phyloP scores from a whole-genome alignment of 2,888 invertebrate genomes.

The Drosophila quasianomalipes region DNA sequence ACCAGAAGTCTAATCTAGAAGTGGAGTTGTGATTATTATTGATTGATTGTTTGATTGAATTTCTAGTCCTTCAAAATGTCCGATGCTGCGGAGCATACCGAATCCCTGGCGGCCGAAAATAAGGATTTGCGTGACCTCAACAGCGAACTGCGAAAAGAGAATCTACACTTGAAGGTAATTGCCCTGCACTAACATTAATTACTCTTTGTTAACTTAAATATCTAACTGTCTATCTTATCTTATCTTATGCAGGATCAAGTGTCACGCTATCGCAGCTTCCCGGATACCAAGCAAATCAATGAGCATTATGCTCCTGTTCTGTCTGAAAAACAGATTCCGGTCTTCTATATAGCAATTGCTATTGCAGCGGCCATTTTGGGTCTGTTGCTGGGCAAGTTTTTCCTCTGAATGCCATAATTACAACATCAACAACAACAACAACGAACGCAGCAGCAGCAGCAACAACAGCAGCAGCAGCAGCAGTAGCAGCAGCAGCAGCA shows the following conservation, averaged over 20 bases:
- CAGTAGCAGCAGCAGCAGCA: conserved; percentile 29
- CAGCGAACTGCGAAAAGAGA: conserved; percentile 93
- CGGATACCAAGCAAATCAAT: conserved; percentile 83
- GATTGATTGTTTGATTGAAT: conserved; percentile 34
- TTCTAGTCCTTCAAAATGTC: conserved; percentile 81
- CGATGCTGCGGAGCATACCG: conserved; percentile 85
- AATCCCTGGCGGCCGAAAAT: conserved; percentile 91
- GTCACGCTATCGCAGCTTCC: conserved; percentile 87
- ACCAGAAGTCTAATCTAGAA: no score
- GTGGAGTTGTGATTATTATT: not conserved
- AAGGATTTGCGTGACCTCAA: conserved; percentile 92
- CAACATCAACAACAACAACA: conserved; percentile 23
- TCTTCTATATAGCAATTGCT: conserved; percentile 89
- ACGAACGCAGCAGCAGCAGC: conserved; percentile 32
- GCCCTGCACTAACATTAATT: not conserved
- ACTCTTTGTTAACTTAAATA: not conserved
- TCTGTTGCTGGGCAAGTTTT: conserved; percentile 92
- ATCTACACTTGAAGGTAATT: conserved; percentile 91
- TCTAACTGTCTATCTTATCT: not conserved
- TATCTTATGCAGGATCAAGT: conserved; percentile 87
- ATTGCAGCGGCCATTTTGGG: conserved; percentile 90
- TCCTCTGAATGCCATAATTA: conserved; percentile 89
- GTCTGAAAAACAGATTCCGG: conserved; percentile 87
- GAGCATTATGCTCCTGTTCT: conserved; percentile 88
- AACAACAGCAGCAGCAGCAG: conserved; percentile 24